phyloP scores from a whole-genome alignment of 2,888 invertebrate genomes.

The Diarsia rubi region DNA sequence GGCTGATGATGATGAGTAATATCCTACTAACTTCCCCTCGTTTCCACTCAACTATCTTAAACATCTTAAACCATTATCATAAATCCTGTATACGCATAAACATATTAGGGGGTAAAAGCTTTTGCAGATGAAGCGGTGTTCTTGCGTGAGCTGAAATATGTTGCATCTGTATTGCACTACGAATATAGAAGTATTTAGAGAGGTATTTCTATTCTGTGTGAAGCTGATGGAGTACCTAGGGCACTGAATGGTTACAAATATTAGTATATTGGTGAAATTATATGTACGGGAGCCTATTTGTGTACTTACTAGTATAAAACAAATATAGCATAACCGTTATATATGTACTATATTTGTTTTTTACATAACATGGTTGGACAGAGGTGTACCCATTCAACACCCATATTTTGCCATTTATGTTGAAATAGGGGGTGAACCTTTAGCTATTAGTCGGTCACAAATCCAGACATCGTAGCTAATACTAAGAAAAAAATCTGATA shows the following conservation, averaged over 20 bases:
- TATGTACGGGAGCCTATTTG: neutral
- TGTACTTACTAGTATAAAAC: neutral
- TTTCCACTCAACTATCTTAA: too few species aligned
- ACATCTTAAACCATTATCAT: too few species aligned
- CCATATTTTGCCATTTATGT: too few species aligned
- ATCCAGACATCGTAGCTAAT: too few species aligned
- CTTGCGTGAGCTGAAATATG: conserved; percentile 31
- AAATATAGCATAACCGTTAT: neutral
- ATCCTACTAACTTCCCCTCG: too few species aligned
- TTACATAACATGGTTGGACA: too few species aligned
- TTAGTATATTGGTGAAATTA: neutral
- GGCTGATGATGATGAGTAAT: too few species aligned
- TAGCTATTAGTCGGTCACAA: too few species aligned
- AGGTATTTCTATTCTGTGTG: conserved; percentile 23
- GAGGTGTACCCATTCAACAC: too few species aligned
- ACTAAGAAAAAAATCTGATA: too few species aligned
- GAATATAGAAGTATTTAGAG: conserved; percentile 21
- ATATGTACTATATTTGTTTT: too few species aligned
- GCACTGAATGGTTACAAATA: neutral
- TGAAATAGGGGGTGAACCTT: too few species aligned
- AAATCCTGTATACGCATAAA: conserved; percentile 14
- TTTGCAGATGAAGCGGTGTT: conserved; percentile 18
- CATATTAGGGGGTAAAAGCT: conserved; percentile 35
- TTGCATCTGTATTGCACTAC: conserved; percentile 27
- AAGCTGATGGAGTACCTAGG: neutral